Evolutionary conservation across 2,113 vertebrate species (phyloP), one percentile per base, ranked within the genome.

Genomic region (Aplodontia rufa): DNA sequence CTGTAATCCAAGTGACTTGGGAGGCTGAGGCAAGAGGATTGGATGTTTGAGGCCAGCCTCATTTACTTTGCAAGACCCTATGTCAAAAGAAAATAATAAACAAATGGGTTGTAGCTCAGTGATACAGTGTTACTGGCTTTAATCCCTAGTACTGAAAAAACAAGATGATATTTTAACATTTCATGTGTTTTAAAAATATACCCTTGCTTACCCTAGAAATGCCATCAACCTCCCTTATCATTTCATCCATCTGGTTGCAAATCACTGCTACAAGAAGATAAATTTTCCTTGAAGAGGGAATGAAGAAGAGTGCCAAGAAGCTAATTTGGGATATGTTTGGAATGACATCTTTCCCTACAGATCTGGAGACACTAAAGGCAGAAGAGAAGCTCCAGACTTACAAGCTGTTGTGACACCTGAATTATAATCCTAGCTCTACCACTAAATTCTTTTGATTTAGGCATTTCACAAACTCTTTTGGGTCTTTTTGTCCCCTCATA

Each of bases 381-480:
- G 20, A 90, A 64, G 28, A 82, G 17, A 76, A 71, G 35, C 30
- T 80, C 53, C 40, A 94, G 24, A 51, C 6, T 55, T 96, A 80
- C 1, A 85, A 88, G 40, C 8, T 49, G 30, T 17, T 91, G 32
- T 64, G 30, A 69, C 30, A 85, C 24, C 32, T 89, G 53, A 86
- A 35, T 60, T 74, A n/a, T 51, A 68, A 35, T 79, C 17, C 9
- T 84, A 42, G 20, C 51, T 94, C 55, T 64, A 40, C 32, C 62
- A 84, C 24, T 85, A 84, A 83, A 35, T 75, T 89, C 75, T 88
- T n/a, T 69, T 96, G 62, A 81, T 74, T 84, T 51, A 62, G 20
- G 11, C 10, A 86, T 76, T 83, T 91, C 45, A 75, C 7, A 74
- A 85, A 60, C 16, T 19, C 80, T 85, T n/a, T 45, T 81, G 11